phyloP scores from a whole-genome alignment of 1,140 invertebrate species.

The Chironomus tepperi region DNA sequence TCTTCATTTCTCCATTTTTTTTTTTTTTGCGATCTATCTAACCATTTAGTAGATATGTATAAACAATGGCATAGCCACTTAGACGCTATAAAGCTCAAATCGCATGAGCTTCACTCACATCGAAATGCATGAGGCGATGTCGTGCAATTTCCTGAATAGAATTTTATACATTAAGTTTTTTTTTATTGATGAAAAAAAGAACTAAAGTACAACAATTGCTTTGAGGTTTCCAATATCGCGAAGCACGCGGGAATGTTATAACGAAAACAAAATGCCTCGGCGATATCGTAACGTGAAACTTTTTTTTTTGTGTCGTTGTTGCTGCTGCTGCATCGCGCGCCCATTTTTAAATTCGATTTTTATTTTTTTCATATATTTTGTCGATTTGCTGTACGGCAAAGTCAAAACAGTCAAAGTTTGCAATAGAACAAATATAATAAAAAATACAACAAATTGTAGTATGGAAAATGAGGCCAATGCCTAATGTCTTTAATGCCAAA shows the following conservation, averaged over 20 bases:
- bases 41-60: neutral
- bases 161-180: neutral
- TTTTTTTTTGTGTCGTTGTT: neutral
- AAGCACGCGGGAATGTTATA: neutral
- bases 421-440: neutral
- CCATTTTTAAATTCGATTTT: neutral
- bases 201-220: neutral
- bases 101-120: neutral
- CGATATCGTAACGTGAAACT: neutral
- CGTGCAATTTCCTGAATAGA: constrained; percentile 12
- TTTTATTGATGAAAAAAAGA: neutral
- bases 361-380: neutral
- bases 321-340: neutral
- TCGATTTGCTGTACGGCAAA: no score
- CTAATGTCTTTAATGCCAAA: neutral
- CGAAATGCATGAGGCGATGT: constrained; percentile 9
- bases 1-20: neutral
- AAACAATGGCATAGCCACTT: no score
- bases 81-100: no score
- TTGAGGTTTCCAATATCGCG: constrained; percentile 6
- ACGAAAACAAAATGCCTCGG: no score
- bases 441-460: neutral
- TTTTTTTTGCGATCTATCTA: neutral
- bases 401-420: no score
- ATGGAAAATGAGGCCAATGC: neutral